Evolutionary conservation across 2,113 vertebrate genomes (phyloP).

Genomic region (Hippoglossus stenolepis): DNA sequence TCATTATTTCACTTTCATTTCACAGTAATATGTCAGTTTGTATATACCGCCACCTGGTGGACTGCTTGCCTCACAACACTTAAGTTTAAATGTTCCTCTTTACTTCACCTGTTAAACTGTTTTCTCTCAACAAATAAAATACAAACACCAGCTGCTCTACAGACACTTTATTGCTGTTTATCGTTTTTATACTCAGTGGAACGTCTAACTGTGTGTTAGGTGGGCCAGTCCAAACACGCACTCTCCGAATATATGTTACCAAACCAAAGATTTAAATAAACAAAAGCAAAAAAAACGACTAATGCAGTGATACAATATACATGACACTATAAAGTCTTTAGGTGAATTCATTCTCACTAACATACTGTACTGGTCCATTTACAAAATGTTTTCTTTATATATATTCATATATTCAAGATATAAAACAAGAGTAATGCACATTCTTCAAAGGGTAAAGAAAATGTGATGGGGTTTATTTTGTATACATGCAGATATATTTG

Average conservation of each 20-base stretch:
- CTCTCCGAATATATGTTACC: conserved; percentile 72
- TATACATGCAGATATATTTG: conserved; percentile 44
- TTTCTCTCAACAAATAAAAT: not conserved
- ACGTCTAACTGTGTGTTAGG: conserved; percentile 90
- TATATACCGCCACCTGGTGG: conserved; percentile 50
- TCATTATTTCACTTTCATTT: not conserved
- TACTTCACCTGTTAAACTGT: no score
- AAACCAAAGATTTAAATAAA: conserved; percentile 88
- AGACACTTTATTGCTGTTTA: conserved; percentile 83
- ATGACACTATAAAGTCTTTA: conserved; percentile 82
- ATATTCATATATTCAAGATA: conserved; percentile 77
- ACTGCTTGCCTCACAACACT: not conserved
- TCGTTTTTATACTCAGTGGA: conserved; percentile 86
- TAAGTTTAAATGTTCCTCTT: not conserved
- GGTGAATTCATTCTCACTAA: conserved; percentile 67
- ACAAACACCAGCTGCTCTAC: conserved; percentile 48
- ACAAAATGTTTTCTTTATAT: conserved; percentile 80
- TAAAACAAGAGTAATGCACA: conserved; percentile 80
- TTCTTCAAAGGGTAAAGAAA: conserved; percentile 62
- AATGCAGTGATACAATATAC: conserved; percentile 85
- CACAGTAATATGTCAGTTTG: not conserved
- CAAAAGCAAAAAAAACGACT: conserved; percentile 76
- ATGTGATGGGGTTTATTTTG: conserved; percentile 23
- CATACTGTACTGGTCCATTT: conserved; percentile 82
- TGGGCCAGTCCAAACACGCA: conserved; percentile 84